Conservation (phyloP, 1,140 invertebrate genomes). For the Hylyphantes graminicola region DNA sequence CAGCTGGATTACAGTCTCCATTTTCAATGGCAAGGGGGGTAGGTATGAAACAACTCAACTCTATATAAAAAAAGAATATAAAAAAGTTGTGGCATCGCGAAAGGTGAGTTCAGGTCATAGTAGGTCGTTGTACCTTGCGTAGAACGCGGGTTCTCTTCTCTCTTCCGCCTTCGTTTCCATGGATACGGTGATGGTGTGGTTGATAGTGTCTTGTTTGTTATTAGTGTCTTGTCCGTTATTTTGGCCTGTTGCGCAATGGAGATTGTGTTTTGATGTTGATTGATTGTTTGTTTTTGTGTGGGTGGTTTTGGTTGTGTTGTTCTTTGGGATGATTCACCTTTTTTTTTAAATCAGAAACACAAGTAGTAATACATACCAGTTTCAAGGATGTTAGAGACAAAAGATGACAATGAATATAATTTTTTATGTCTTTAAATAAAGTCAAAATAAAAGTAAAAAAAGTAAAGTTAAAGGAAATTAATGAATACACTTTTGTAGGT, state of each 20-base stretch:
- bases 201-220: background rate
- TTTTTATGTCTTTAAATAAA: too few relatives aligned
- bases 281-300: background rate
- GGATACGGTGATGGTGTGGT: background rate
- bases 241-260: background rate
- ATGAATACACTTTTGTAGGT: too few relatives aligned
- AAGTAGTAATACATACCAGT: too few relatives aligned
- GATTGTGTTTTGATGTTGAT: background rate
- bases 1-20: slow-evolving; percentile 17
- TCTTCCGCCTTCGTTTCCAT: slow-evolving; percentile 44
- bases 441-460: too few relatives aligned
- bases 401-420: too few relatives aligned
- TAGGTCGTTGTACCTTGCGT: slow-evolving; percentile 32
- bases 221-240: background rate
- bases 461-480: too few relatives aligned
- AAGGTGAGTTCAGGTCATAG: slow-evolving; percentile 45
- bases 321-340: background rate
- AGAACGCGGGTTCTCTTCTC: background rate
- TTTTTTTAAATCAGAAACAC: too few relatives aligned
- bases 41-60: background rate
- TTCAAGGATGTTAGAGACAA: too few relatives aligned
- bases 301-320: background rate
- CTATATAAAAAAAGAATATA: background rate
- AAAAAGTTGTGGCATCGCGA: slow-evolving; percentile 15
- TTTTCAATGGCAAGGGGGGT: slow-evolving; percentile 37